These are phyloP conservation scores for Agraylea sexmaculata DNA, from an alignment of 1,140 invertebrate genomes.

Conservation along the genomic window DNA sequence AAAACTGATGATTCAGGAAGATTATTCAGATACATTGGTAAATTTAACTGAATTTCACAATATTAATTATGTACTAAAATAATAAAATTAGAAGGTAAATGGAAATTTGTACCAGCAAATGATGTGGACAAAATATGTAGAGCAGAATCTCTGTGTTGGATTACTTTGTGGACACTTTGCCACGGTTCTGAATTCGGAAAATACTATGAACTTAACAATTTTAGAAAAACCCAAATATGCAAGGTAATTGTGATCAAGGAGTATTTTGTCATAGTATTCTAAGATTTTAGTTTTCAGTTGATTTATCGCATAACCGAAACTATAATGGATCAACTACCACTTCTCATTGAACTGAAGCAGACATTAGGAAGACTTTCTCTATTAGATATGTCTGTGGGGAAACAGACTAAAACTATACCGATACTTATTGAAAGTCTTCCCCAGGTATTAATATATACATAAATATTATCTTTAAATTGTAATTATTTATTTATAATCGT, in stretches of 20 bases:
- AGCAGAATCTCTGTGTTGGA: slow-evolving; percentile 60
- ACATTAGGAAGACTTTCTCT: slow-evolving; percentile 43
- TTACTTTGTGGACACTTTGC: slow-evolving; percentile 54
- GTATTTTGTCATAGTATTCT: too few relatives aligned
- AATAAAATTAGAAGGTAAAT: slow-evolving; percentile 41
- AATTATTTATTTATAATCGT: slow-evolving; percentile 4
- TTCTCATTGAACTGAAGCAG: slow-evolving; percentile 58
- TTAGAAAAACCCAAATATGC: slow-evolving; percentile 47
- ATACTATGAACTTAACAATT: slow-evolving; percentile 60
- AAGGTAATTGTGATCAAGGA: slow-evolving; percentile 42
- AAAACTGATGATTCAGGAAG: slow-evolving; percentile 43
- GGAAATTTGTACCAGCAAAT: slow-evolving; percentile 42
- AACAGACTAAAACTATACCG: slow-evolving; percentile 23
- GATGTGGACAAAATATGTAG: slow-evolving; percentile 45
- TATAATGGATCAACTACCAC: slow-evolving; percentile 62
- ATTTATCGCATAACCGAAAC: slow-evolving; percentile 48
- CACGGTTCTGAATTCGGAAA: slow-evolving; percentile 47
- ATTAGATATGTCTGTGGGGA: slow-evolving; percentile 25
- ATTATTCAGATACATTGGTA: slow-evolving; percentile 38
- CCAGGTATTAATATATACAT: slow-evolving; percentile 23
- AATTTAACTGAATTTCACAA: slow-evolving; percentile 1
- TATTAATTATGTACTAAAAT: slow-evolving; percentile 3
- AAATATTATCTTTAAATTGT: background rate
- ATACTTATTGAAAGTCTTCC: slow-evolving; percentile 36
- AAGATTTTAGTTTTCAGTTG: slow-evolving; percentile 30